Percentiles rank a stretch among this genome's conserved stretches.
These are phyloP conservation scores for Drosophila grimshawi DNA, from an alignment of 1,140 invertebrate species.

Conservation along the genomic window DNA sequence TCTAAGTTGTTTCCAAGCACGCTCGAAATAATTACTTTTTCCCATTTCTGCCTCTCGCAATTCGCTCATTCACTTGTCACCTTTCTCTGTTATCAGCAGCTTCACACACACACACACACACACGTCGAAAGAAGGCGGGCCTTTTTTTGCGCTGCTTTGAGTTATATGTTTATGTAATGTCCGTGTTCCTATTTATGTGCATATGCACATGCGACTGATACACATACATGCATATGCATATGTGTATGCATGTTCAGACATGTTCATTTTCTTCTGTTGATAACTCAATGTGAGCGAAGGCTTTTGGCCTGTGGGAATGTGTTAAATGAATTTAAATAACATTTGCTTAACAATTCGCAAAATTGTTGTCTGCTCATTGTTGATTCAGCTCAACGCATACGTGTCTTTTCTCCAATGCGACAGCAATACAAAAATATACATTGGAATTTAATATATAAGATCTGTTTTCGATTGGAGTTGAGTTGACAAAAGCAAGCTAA, in stretches of 20 bases:
- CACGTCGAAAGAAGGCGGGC: constrained; percentile 43
- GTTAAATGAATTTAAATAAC: constrained; percentile 33
- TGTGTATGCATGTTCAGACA: not conserved
- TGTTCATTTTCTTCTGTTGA: constrained; percentile 2
- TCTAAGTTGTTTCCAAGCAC: constrained; percentile 53
- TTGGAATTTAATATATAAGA: too few relatives aligned
- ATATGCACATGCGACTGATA: constrained; percentile 23
- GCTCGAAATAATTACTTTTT: constrained; percentile 19
- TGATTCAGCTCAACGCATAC: not conserved
- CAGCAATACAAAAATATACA: too few relatives aligned
- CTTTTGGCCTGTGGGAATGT: constrained; percentile 20
- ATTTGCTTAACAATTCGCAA: constrained; percentile 28
- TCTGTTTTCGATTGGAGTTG: too few relatives aligned
- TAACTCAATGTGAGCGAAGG: constrained; percentile 1
- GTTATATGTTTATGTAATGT: not conserved
- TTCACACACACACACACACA: not conserved
- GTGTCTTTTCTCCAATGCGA: too few relatives aligned
- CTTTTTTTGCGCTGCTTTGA: constrained; percentile 50
- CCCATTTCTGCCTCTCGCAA: constrained; percentile 6
- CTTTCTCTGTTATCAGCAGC: constrained; percentile 46
- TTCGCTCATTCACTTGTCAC: constrained; percentile 15
- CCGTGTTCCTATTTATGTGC: constrained; percentile 30
- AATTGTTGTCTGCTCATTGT: not conserved
- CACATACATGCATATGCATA: not conserved
- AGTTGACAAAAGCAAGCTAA: too few relatives aligned